Conservation (phyloP, 1,140 invertebrate genomes). For the Vanessa atalanta region DNA sequence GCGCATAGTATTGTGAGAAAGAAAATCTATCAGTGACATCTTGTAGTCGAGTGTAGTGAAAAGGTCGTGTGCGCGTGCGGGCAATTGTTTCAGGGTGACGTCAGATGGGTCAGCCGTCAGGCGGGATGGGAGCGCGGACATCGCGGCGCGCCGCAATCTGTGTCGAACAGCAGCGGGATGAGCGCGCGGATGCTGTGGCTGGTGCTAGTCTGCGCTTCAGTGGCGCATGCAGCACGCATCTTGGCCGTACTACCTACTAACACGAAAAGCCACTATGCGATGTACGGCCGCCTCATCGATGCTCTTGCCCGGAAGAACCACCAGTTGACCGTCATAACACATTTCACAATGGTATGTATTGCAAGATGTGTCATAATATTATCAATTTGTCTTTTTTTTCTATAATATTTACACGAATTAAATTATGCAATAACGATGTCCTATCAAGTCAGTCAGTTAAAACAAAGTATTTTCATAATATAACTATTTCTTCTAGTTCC, state of each 20-base stretch:
- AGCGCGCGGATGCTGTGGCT: conserved; percentile 60
- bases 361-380: not conserved
- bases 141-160: conserved; percentile 48
- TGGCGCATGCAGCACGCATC: conserved; percentile 62
- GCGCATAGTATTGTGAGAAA: not conserved
- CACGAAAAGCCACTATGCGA: conserved; percentile 78
- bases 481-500: too few relatives aligned
- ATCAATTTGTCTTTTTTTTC: not conserved
- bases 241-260: conserved; percentile 76
- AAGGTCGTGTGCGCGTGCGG: conserved; percentile 19
- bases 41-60: conserved; percentile 12
- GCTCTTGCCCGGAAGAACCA: conserved; percentile 84
- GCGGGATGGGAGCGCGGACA: conserved; percentile 16
- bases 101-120: conserved; percentile 26
- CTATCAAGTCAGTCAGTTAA: too few relatives aligned
- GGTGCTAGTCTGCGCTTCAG: conserved; percentile 48
- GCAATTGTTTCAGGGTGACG: conserved; percentile 42
- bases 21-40: not conserved
- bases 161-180: conserved; percentile 60
- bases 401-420: not conserved
- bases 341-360: conserved; percentile 81
- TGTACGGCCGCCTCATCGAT: conserved; percentile 81
- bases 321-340: conserved; percentile 85
- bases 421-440: not conserved
- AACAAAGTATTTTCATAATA: too few relatives aligned